Evolutionary conservation across 53 echinoderm and acorn worm species (phyloP).

Genomic region (Apostichopus leukothele): DNA sequence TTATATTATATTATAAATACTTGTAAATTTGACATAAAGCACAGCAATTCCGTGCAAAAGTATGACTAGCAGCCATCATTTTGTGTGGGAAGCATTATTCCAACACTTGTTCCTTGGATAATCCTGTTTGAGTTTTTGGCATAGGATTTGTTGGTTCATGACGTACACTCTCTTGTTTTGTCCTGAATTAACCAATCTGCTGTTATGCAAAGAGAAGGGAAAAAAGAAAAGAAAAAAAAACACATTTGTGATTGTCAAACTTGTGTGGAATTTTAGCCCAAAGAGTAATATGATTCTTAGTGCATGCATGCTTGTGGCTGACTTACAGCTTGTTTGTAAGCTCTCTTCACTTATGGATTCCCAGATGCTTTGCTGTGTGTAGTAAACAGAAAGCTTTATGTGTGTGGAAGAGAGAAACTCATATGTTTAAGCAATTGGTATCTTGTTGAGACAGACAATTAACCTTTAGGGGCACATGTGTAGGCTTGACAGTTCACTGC

Average conservation of each 20-base stretch:
- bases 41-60: too few species aligned
- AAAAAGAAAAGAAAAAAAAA: too few species aligned
- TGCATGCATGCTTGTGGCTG: neutral
- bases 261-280: neutral
- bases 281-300: neutral
- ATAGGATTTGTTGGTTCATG: neutral
- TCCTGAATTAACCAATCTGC: too few species aligned
- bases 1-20: too few species aligned
- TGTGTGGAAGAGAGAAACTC: slow-evolving; percentile 9
- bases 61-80: too few species aligned
- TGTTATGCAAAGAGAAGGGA: too few species aligned
- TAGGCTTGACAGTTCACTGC: slow-evolving; percentile 31
- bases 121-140: too few species aligned
- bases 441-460: slow-evolving; percentile 44
- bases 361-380: neutral
- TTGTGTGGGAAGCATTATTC: too few species aligned
- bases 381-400: neutral
- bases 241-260: neutral
- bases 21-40: too few species aligned
- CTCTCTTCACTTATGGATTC: neutral
- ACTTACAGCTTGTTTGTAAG: neutral
- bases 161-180: neutral
- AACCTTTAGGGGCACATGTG: slow-evolving; percentile 42
- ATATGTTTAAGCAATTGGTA: slow-evolving; percentile 31
- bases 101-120: too few species aligned